These are phyloP conservation scores for Reinhardtius hippoglossoides DNA, from an alignment of 2,113 vertebrate species.

Conservation along the genomic window DNA sequence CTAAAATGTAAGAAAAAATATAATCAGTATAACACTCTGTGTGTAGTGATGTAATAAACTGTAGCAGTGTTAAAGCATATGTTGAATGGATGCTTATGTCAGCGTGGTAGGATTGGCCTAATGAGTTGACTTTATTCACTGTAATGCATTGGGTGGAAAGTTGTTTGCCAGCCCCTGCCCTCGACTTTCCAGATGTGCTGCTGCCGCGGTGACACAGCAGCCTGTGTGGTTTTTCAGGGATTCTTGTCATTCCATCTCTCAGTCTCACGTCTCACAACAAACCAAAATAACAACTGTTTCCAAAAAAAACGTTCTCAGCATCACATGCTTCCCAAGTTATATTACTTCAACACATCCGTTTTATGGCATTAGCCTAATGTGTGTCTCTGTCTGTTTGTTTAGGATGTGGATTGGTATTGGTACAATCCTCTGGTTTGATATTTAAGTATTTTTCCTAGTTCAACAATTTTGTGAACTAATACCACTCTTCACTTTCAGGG, in stretches of 20 bases:
- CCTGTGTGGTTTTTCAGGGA: conserved; percentile 38
- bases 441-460: too few relatives aligned
- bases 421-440: too few relatives aligned
- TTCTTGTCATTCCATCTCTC: conserved; percentile 57
- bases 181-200: conserved; percentile 57
- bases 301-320: neutral
- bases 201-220: neutral
- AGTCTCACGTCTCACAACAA: neutral
- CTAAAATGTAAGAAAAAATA: too few relatives aligned
- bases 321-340: neutral
- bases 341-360: conserved; percentile 9
- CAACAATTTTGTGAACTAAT: too few relatives aligned
- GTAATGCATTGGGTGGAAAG: neutral
- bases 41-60: too few relatives aligned
- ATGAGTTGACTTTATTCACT: too few relatives aligned
- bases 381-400: neutral
- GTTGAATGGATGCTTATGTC: too few relatives aligned
- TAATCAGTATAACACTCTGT: too few relatives aligned
- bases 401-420: neutral
- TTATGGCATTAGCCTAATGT: neutral
- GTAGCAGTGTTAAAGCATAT: too few relatives aligned
- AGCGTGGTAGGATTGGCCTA: too few relatives aligned
- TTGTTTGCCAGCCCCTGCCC: neutral
- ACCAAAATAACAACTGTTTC: conserved; percentile 33
- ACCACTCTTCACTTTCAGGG: too few relatives aligned